Evolutionary conservation across 2,113 vertebrate genomes (phyloP).

Genomic region (Isurus oxyrinchus): DNA sequence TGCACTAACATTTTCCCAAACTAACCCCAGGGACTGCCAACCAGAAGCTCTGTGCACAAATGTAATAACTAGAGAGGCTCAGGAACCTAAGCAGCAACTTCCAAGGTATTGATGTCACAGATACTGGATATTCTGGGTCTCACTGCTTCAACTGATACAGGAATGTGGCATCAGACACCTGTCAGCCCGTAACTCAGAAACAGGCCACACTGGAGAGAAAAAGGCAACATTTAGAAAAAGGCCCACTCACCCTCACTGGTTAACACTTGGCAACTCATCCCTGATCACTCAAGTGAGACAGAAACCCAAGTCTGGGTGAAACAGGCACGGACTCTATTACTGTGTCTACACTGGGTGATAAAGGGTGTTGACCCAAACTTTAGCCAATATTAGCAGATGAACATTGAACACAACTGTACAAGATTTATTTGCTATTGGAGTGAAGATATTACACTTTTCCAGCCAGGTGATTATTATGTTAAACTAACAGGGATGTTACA

Average conservation of each 20-base stretch:
- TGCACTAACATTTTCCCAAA: not conserved
- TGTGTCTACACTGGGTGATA: too few relatives aligned
- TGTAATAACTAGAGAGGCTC: not conserved
- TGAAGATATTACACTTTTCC: not conserved
- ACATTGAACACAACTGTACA: not conserved
- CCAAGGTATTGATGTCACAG: not conserved
- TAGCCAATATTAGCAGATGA: not conserved
- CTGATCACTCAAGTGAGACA: not conserved
- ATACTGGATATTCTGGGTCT: not conserved
- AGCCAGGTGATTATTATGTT: too few relatives aligned
- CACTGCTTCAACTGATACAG: not conserved
- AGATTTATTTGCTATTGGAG: not conserved
- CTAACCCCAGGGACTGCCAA: not conserved
- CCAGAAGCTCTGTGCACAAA: not conserved
- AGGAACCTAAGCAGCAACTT: not conserved
- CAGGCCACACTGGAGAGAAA: not conserved
- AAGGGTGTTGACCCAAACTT: not conserved
- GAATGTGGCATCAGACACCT: not conserved
- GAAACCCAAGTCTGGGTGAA: not conserved
- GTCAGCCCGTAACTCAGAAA: not conserved
- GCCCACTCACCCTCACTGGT: not conserved
- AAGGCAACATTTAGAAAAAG: not conserved
- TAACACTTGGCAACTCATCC: not conserved
- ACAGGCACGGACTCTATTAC: not conserved
- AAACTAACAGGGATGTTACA: too few relatives aligned